Evolutionary conservation across 2,888 invertebrate genomes (phyloP), one percentile per base, ranked within the genome.

Genomic region (Leptarthrus brevirostris): DNA sequence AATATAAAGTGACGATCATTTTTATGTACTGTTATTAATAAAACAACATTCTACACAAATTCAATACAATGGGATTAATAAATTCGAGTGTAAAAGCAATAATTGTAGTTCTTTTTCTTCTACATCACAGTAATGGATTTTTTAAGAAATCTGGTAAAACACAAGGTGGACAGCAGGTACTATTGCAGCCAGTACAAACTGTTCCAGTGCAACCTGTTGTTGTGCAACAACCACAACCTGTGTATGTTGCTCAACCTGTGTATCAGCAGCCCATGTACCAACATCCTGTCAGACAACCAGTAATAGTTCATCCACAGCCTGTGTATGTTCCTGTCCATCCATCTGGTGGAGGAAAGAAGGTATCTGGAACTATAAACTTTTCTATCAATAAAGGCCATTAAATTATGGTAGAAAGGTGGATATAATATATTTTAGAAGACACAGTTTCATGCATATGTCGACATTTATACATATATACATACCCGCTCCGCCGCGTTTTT

Each of bases 1-100:
- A 6, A 56, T 56, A 56, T 56, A 56, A 56, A 56, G 30, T n/a
- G 3, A 10, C 14, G 24, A 34, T 24, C 56, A 56, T 30, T 30
- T 56, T 22, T 6, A 56, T 16, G 16, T 16, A 26, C 8, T 14
- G n/a, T 56, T 56, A 30, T 30, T 16, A 56, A 30, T 56, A 56
- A 24, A 30, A n/a, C 30, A 56, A 16, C 16, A 56, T n/a, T 26
- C 24, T 26, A 16, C 56, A 56, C 24, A 56, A 10, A 14, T 30
- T 14, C 30, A 56, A 56, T 30, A 56, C 24, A 26, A 30, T 26
- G 30, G 30, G 16, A 6, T 56, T 16, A 1, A 30, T 30, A 6
- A 30, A 30, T 18, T 30, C 30, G 26, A 56, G n/a, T 16, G n/a
- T n/a, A n/a, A n/a, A n/a, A n/a, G 2, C 30, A 56, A 16, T 56